phyloP scores from a whole-genome alignment of 2,113 vertebrate species.

The Pluvianellus socialis region DNA sequence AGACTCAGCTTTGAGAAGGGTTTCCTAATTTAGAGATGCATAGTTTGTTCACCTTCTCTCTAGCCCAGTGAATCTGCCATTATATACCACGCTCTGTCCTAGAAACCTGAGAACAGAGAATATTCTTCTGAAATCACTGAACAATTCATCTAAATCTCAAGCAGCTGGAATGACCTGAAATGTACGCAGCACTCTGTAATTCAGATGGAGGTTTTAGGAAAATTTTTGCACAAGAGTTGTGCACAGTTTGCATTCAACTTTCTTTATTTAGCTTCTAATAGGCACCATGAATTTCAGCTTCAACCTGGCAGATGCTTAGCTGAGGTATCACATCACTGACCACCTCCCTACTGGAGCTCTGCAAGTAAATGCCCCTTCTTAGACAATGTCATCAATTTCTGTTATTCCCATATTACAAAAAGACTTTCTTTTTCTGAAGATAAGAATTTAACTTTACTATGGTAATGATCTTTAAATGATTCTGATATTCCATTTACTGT shows the following conservation, averaged over 20 bases:
- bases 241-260: neutral
- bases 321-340: neutral
- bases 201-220: neutral
- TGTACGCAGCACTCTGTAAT: neutral
- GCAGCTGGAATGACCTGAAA: neutral
- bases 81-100: neutral
- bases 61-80: neutral
- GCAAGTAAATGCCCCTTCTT: neutral
- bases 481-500: neutral
- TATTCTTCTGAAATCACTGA: neutral
- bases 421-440: neutral
- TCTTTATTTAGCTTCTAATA: neutral
- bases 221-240: neutral
- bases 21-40: neutral
- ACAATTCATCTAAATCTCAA: neutral
- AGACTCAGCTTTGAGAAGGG: neutral
- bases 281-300: neutral
- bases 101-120: neutral
- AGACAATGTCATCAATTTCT: rapidly evolving
- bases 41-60: neutral
- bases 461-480: neutral
- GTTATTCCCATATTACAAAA: neutral
- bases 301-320: neutral
- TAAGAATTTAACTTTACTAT: neutral
- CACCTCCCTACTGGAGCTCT: neutral